A percentile compares a stretch with the other conserved stretches of the same genome.
Conservation (phyloP, 2,888 invertebrate species). For the Brenthis hecate region DNA sequence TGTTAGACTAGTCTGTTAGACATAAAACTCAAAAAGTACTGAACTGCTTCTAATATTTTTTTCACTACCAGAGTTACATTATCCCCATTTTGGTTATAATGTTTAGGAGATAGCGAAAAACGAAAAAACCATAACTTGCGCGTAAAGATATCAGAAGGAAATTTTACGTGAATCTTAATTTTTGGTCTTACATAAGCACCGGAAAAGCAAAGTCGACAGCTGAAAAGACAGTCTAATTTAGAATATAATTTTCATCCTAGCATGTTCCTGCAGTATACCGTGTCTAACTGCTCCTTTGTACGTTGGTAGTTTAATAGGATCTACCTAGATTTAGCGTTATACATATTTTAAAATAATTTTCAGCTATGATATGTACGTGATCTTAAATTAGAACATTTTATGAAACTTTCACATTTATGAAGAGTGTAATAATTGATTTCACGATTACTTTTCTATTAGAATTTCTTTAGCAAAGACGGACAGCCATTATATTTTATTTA, state of each 20-base stretch:
- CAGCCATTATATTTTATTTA: no score
- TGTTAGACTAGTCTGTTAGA: no score
- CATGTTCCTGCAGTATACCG: constrained; percentile 13
- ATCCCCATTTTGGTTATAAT: no score
- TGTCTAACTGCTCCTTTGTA: constrained; percentile 23
- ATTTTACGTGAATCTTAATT: not conserved
- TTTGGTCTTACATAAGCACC: not conserved
- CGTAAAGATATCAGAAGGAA: not conserved
- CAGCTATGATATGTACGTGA: not conserved
- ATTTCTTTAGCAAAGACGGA: no score
- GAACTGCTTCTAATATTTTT: no score
- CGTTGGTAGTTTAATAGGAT: constrained; percentile 12
- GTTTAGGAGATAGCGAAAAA: no score
- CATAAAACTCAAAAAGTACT: no score
- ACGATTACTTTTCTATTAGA: no score
- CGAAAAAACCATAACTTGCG: not conserved
- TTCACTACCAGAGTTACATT: no score
- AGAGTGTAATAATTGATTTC: no score
- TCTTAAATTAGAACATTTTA: not conserved
- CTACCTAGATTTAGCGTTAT: constrained; percentile 11
- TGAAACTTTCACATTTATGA: no score
- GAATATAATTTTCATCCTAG: constrained; percentile 12
- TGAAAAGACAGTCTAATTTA: constrained; percentile 16
- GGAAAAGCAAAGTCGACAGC: constrained; percentile 1
- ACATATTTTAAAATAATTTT: constrained; percentile 13